Base-by-base conservation (phyloP, 2,888 invertebrate species). In the Notodonta ziczac region DNA sequence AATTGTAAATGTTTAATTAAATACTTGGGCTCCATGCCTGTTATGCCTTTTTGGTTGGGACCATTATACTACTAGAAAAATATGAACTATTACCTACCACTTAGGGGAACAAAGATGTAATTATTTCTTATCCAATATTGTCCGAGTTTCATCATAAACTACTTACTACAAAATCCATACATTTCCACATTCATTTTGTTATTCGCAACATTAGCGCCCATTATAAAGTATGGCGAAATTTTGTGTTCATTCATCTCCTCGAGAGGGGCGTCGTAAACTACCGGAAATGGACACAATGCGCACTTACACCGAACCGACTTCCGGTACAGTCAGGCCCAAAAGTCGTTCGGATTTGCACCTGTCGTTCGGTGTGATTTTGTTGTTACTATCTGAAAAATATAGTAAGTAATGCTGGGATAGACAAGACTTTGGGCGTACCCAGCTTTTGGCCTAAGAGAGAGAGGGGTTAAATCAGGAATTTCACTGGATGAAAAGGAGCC, bases 241-340 rank as follows among this genome's bases (percentile, higher is more conserved):
- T 52, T 16, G 7, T 52, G 24, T 70, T 68, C 74, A 86, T 88
- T 89, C 84, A 83, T 86, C 86, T 84, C 78, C 67, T 13, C 32
- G 52, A 52, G 52, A 32, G 73, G 74, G 76, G 77, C 79, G 76
- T 78, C 68, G 76, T 71, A 74, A 82, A 82, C 82, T 87, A 84
- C 80, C 91, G 92, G 93, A 93, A 91, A 91, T 78, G 82, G 80
- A 78, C 82, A 89, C 89, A 91, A 90, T 86, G 80, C 81, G 82
- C 80, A 80, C 85, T 84, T 82, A 82, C 85, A 81, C 80, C 72
- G 78, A 70, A 77, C 73, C 64, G 74, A 61, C 82, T 91, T 93
- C 93, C 93, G 91, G 90, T 92, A 92, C 87, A 72, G 76, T 78
- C 82, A 72, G 9, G 58, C 12, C 52, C 60, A 56, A 40, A 82